phyloP scores from a whole-genome alignment of 2,888 invertebrate species.

The Drosophila kanekoi region DNA sequence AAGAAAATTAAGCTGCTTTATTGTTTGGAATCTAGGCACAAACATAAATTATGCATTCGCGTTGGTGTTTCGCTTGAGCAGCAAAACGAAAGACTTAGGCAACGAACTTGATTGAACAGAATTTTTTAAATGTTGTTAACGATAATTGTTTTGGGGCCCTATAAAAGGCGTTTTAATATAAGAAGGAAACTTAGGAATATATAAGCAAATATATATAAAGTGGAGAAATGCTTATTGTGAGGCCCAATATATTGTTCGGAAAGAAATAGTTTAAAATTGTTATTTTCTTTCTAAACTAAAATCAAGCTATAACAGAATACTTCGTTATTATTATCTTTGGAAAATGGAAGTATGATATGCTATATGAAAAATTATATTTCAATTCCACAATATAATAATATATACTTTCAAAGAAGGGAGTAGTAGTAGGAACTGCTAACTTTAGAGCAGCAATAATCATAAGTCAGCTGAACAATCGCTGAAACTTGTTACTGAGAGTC shows the following conservation, averaged over 20 bases:
- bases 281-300: too few relatives aligned
- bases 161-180: not conserved
- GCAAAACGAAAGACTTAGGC: constrained; percentile 61
- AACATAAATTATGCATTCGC: constrained; percentile 60
- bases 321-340: too few relatives aligned
- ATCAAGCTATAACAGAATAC: too few relatives aligned
- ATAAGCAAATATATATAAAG: not conserved
- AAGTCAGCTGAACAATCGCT: not conserved
- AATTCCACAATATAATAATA: not conserved
- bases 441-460: not conserved
- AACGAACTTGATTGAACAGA: constrained; percentile 50
- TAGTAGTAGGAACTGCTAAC: not conserved
- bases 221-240: too few relatives aligned
- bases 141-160: constrained; percentile 7
- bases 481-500: constrained; percentile 5
- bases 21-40: constrained; percentile 37
- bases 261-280: too few relatives aligned
- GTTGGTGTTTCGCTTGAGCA: constrained; percentile 37
- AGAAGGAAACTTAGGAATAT: not conserved
- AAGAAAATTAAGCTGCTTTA: constrained; percentile 66
- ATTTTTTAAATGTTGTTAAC: constrained; percentile 9
- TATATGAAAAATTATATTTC: too few relatives aligned
- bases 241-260: too few relatives aligned
- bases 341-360: too few relatives aligned
- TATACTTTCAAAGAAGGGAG: not conserved